Percentiles rank a stretch among this genome's conserved stretches.
Conservation (phyloP, 1,140 invertebrate genomes). For the Drosophila funebris region DNA sequence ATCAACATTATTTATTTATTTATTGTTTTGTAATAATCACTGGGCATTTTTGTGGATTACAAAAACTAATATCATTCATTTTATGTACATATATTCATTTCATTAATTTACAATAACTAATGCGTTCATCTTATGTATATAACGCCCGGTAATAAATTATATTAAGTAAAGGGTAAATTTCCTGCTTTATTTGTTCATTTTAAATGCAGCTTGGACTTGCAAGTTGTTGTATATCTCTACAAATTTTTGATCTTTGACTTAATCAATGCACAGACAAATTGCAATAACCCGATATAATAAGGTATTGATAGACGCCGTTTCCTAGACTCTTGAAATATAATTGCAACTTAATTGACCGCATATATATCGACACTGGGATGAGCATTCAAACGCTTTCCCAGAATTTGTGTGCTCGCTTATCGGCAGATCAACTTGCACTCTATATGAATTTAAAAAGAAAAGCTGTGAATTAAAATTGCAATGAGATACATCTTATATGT, state of each 20-base stretch:
- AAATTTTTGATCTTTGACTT: background rate
- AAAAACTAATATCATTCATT: background rate
- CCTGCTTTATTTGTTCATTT: background rate
- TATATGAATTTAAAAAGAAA: background rate
- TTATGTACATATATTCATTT: background rate
- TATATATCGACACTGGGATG: background rate
- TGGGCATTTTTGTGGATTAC: background rate
- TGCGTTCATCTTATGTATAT: background rate
- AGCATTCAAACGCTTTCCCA: constrained; percentile 1
- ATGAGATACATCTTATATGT: background rate
- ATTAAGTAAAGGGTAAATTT: background rate
- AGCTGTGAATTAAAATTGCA: too few relatives aligned
- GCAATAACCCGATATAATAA: background rate
- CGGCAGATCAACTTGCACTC: background rate
- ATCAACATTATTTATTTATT: background rate
- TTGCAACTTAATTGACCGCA: background rate
- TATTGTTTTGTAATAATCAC: background rate
- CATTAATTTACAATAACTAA: background rate
- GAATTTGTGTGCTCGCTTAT: background rate
- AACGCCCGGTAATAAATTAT: background rate
- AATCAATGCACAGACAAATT: constrained; percentile 13
- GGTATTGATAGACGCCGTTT: background rate
- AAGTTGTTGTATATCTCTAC: background rate
- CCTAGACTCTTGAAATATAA: constrained; percentile 1
- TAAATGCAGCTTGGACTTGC: background rate